Conservation (phyloP, 2,113 vertebrate genomes). For the Thalassoma bifasciatum region DNA sequence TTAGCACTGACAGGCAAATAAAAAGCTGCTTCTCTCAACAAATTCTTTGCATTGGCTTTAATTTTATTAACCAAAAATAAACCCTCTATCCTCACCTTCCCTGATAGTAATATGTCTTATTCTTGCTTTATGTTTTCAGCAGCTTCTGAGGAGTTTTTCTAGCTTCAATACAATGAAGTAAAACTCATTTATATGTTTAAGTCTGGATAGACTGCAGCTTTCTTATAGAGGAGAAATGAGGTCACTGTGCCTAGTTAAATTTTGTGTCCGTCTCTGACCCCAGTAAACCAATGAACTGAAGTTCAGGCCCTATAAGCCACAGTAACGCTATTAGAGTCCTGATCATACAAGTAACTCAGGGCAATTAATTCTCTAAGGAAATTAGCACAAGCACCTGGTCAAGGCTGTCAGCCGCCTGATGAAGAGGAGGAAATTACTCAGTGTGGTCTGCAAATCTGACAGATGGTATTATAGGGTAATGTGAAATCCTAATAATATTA, state of each 20-base stretch:
- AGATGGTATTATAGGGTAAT: not conserved
- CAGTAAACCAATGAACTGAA: not conserved
- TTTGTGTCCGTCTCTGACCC: conserved; percentile 3
- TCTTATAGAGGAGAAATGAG: not conserved
- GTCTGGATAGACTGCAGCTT: not conserved
- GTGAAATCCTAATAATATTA: not conserved
- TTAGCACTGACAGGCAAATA: not conserved
- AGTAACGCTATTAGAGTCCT: conserved; percentile 13
- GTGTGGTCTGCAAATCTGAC: not conserved
- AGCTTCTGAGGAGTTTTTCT: not conserved
- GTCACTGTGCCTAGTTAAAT: not conserved
- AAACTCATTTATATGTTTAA: not conserved
- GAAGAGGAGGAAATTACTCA: not conserved
- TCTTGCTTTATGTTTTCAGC: not conserved
- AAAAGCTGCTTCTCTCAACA: not conserved
- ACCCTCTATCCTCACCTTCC: not conserved
- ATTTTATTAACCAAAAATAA: too few species aligned
- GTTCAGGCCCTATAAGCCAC: not conserved
- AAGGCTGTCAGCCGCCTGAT: not conserved
- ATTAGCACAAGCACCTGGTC: not conserved
- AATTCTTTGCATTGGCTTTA: not conserved
- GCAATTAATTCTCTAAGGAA: conserved; percentile 1
- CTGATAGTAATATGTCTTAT: not conserved
- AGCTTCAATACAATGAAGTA: not conserved
- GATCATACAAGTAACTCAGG: not conserved